Percentiles rank a stretch among this genome's conserved stretches.
phyloP scores from a whole-genome alignment of 1,140 invertebrate species.

The Fopius arisanus region DNA sequence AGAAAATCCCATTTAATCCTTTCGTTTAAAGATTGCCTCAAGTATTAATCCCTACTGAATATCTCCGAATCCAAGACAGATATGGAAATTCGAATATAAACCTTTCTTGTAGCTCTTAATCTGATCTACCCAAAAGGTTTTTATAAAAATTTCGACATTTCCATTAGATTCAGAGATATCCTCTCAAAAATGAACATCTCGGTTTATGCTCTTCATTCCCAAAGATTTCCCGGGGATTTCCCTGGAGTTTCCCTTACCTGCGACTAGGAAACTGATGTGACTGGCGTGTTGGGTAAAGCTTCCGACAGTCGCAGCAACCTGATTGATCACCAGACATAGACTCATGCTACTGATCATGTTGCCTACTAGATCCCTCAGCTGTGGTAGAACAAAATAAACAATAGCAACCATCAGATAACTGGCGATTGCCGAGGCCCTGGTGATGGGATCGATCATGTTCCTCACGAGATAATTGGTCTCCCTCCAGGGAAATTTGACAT shows the following conservation, averaged over 20 bases:
- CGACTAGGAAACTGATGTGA: conserved; percentile 79
- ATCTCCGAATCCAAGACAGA: background rate
- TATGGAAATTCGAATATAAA: too few species aligned
- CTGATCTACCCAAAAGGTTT: too few species aligned
- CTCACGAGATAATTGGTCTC: conserved; percentile 76
- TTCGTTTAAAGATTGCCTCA: too few species aligned
- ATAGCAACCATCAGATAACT: conserved; percentile 78
- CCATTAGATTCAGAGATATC: background rate
- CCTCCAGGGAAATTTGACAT: conserved; percentile 72
- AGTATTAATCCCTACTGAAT: background rate
- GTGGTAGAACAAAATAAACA: conserved; percentile 85
- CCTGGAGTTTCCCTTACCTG: conserved; percentile 67
- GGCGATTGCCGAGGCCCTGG: conserved; percentile 75
- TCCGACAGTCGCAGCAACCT: conserved; percentile 78
- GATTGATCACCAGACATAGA: conserved; percentile 77
- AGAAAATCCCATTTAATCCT: background rate
- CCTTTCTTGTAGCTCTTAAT: too few species aligned
- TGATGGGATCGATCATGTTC: conserved; percentile 77
- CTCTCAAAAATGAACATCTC: background rate
- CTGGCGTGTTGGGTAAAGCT: conserved; percentile 82
- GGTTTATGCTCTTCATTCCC: too few species aligned
- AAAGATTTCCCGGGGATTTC: too few species aligned
- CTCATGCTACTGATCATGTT: conserved; percentile 84
- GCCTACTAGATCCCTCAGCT: conserved; percentile 80
- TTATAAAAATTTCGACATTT: too few species aligned